Percentiles rank a stretch among this genome's conserved stretches.
Conservation (phyloP, 1,140 invertebrate species). For the Lucilia sericata region DNA sequence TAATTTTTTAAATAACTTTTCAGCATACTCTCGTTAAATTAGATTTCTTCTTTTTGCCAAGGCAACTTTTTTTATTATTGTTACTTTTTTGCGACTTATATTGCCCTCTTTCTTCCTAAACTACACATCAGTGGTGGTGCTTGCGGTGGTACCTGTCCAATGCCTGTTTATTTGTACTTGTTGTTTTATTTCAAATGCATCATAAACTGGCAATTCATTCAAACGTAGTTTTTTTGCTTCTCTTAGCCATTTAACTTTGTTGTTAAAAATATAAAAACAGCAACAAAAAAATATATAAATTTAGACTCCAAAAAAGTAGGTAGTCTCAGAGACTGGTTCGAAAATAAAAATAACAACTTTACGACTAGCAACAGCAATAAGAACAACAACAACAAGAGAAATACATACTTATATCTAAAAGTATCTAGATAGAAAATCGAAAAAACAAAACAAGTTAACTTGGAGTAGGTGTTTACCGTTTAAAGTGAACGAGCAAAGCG, state of each 20-base stretch:
- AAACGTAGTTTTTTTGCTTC: not conserved
- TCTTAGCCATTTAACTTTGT: not conserved
- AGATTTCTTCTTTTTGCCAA: not conserved
- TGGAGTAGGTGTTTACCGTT: constrained; percentile 15
- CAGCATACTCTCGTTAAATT: too few species aligned
- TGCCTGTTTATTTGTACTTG: constrained; percentile 1
- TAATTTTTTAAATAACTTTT: too few species aligned
- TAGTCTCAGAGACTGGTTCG: not conserved
- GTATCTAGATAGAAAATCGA: not conserved
- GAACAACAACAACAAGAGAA: not conserved
- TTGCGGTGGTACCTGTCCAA: not conserved
- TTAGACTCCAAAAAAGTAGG: not conserved
- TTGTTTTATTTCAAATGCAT: not conserved
- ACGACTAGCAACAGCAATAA: not conserved
- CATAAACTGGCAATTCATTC: constrained; percentile 5
- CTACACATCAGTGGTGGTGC: not conserved
- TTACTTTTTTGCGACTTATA: not conserved
- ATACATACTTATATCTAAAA: not conserved
- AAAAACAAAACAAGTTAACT: not conserved
- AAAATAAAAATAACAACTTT: not conserved
- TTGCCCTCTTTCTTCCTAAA: not conserved
- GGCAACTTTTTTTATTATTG: not conserved
- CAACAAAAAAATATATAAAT: not conserved
- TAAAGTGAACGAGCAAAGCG: not conserved
- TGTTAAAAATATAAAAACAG: not conserved